phyloP scores from a whole-genome alignment of 2,113 vertebrate species.

The Theropithecus gelada region DNA sequence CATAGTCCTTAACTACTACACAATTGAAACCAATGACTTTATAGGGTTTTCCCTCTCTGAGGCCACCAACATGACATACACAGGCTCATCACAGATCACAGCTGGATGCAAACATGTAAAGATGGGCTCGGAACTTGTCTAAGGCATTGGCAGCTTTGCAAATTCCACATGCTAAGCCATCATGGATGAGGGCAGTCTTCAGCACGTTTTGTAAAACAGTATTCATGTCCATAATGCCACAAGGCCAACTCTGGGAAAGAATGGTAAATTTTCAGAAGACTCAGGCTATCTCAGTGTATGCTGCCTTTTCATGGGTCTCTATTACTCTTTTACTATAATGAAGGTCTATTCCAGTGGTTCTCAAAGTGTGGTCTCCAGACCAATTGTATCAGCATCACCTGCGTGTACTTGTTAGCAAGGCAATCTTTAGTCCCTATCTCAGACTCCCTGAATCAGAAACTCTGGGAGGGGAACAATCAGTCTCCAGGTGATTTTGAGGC shows the following conservation, averaged over 20 bases:
- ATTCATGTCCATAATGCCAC: neutral
- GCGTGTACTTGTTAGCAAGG: slow-evolving; percentile 7
- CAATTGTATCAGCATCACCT: neutral
- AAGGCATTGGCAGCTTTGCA: neutral
- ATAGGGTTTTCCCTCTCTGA: neutral
- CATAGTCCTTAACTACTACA: neutral
- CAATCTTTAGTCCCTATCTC: neutral
- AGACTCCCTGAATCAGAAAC: neutral
- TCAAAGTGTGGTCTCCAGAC: neutral
- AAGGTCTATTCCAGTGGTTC: neutral
- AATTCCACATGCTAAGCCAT: neutral
- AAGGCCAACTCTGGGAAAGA: neutral
- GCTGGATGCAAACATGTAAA: neutral
- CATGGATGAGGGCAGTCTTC: neutral
- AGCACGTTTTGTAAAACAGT: neutral
- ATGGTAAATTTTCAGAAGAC: neutral
- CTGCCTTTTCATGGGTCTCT: neutral
- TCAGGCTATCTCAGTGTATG: neutral
- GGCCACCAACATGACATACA: neutral
- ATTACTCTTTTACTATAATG: neutral
- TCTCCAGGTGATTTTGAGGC: neutral
- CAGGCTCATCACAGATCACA: neutral
- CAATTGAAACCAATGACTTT: neutral
- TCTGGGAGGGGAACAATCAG: neutral
- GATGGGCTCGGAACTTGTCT: neutral